A percentile compares a stretch with the other conserved stretches of the same genome.
Evolutionary conservation across 2,888 invertebrate species (phyloP).

Genomic region (Spodoptera picta): DNA sequence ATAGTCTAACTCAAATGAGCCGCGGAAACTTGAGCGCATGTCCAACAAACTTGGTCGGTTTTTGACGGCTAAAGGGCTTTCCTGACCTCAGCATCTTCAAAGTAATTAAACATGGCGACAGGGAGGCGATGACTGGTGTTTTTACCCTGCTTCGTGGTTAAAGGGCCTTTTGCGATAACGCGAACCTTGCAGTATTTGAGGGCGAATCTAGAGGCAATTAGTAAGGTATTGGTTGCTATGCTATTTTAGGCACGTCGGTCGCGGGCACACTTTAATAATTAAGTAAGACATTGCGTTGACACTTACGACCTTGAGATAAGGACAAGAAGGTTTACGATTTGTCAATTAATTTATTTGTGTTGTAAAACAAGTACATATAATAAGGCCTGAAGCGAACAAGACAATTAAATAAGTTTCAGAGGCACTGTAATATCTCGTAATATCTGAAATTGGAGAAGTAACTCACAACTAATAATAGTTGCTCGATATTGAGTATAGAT

Average conservation of each 20-base stretch:
- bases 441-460: no score
- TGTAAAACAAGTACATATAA: no score
- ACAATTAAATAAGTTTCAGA: no score
- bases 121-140: constrained; percentile 58
- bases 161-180: constrained; percentile 10
- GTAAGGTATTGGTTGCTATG: not conserved
- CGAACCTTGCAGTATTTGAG: constrained; percentile 13
- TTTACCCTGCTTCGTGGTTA: constrained; percentile 32
- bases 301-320: no score
- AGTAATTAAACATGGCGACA: constrained; percentile 57
- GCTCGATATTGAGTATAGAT: no score
- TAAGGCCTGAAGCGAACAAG: no score
- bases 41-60: constrained; percentile 1
- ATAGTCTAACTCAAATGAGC: not conserved
- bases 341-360: no score
- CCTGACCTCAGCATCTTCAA: constrained; percentile 44
- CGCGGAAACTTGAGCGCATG: constrained; percentile 1
- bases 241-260: not conserved
- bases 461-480: no score
- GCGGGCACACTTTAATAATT: no score
- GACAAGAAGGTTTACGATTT: no score
- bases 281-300: no score
- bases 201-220: not conserved
- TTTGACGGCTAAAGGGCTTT: constrained; percentile 18
- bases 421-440: no score